These are phyloP conservation scores for Megaceryle alcyon DNA, from an alignment of 2,797 vertebrate genomes.

Conservation along the genomic window DNA sequence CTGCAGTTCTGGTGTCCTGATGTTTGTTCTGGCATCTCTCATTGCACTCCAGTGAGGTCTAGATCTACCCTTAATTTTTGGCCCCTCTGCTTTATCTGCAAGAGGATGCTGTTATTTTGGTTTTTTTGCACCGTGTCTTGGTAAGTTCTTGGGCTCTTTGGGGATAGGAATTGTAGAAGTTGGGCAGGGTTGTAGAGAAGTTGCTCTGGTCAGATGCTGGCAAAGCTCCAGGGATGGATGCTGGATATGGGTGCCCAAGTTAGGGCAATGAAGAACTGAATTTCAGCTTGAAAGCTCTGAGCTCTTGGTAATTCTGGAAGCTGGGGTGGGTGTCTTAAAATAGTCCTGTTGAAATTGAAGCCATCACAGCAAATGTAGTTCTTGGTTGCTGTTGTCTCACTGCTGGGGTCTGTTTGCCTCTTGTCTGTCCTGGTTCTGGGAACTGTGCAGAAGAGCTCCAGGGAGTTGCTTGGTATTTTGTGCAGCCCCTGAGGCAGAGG, in stretches of 20 bases:
- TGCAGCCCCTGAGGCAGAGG: neutral
- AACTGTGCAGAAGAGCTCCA: neutral
- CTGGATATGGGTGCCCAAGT: neutral
- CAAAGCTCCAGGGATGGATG: neutral
- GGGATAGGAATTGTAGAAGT: neutral
- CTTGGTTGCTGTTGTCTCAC: accelerated
- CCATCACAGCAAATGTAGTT: neutral
- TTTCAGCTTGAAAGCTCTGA: neutral
- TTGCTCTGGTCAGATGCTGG: neutral
- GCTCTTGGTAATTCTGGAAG: neutral
- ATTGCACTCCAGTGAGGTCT: accelerated
- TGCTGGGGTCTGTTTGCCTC: accelerated
- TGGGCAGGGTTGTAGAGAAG: neutral
- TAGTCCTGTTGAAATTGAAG: neutral
- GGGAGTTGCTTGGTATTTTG: neutral
- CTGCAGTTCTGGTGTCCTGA: neutral
- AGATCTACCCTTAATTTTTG: too few species aligned
- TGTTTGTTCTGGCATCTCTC: neutral
- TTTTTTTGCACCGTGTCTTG: neutral
- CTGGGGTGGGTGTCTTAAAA: neutral
- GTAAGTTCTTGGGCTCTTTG: neutral
- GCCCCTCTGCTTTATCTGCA: neutral
- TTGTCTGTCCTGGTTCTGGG: neutral
- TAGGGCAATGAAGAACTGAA: neutral
- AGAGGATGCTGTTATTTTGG: neutral